phyloP scores from a whole-genome alignment of 2,797 vertebrate genomes.

The Microcaecilia unicolor region DNA sequence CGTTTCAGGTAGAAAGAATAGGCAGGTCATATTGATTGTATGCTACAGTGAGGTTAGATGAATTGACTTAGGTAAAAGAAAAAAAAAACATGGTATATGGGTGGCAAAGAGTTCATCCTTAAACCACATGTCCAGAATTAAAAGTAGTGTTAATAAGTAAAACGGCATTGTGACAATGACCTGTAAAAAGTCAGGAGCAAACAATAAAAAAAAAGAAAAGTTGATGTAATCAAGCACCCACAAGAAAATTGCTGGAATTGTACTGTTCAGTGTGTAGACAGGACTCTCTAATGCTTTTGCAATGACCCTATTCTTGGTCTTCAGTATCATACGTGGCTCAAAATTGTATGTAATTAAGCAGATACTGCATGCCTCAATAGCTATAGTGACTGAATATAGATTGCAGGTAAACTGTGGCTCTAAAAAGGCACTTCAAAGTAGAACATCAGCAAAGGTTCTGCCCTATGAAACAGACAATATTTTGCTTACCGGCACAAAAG shows the following conservation, averaged over 20 bases:
- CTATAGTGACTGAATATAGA: not conserved
- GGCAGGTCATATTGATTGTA: not conserved
- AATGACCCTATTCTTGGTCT: no score
- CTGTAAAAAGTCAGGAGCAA: constrained; percentile 5
- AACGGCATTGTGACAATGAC: constrained; percentile 19
- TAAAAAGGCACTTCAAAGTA: constrained; percentile 60
- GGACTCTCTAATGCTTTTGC: no score
- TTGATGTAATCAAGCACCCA: constrained; percentile 12
- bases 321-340: no score
- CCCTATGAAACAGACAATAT: not conserved
- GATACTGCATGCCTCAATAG: not conserved
- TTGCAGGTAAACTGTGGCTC: constrained; percentile 29
- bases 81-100: no score
- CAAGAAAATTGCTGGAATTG: constrained; percentile 12
- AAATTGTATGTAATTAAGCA: no score
- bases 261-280: not conserved
- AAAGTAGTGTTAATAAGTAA: not conserved
- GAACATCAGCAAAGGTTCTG: constrained; percentile 24
- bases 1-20: not conserved
- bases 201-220: constrained; percentile 7
- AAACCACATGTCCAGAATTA: constrained; percentile 10
- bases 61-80: no score
- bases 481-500: no score
- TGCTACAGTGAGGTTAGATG: constrained; percentile 7
- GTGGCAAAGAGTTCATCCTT: constrained; percentile 18